phyloP scores from a whole-genome alignment of 1,140 invertebrate species.

The Antheraea mylitta region DNA sequence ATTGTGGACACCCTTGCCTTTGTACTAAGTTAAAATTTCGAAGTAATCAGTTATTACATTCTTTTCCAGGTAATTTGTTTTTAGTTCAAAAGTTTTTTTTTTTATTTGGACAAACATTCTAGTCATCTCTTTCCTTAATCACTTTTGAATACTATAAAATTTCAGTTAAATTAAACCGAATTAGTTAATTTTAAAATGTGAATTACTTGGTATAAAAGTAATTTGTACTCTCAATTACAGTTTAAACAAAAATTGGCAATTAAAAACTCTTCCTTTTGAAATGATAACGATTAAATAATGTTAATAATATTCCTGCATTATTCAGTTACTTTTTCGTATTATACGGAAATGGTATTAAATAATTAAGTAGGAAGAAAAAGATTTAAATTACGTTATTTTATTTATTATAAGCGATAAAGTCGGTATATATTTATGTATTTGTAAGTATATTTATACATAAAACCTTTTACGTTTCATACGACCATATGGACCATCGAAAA shows the following conservation, averaged over 20 bases:
- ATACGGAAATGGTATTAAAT: neutral
- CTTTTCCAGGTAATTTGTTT: too few relatives aligned
- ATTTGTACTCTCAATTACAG: too few relatives aligned
- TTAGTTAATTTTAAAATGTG: too few relatives aligned
- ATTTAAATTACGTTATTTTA: neutral
- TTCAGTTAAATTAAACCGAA: too few relatives aligned
- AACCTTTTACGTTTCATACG: constrained; percentile 6
- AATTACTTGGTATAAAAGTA: too few relatives aligned
- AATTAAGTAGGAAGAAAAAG: neutral
- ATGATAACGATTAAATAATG: neutral
- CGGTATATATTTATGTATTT: neutral
- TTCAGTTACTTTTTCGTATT: neutral
- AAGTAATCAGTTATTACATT: too few relatives aligned
- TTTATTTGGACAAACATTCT: neutral
- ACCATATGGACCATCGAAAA: constrained; percentile 60
- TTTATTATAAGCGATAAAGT: neutral
- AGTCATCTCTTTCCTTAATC: too few relatives aligned
- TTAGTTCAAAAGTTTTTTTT: too few relatives aligned
- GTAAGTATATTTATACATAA: neutral
- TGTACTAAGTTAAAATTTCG: neutral
- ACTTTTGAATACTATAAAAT: too few relatives aligned
- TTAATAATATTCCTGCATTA: neutral
- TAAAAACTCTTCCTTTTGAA: neutral
- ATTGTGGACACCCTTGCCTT: too few relatives aligned
- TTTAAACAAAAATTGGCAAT: neutral